Conservation (phyloP, 2,888 invertebrate species). For the Hypena proboscidalis region DNA sequence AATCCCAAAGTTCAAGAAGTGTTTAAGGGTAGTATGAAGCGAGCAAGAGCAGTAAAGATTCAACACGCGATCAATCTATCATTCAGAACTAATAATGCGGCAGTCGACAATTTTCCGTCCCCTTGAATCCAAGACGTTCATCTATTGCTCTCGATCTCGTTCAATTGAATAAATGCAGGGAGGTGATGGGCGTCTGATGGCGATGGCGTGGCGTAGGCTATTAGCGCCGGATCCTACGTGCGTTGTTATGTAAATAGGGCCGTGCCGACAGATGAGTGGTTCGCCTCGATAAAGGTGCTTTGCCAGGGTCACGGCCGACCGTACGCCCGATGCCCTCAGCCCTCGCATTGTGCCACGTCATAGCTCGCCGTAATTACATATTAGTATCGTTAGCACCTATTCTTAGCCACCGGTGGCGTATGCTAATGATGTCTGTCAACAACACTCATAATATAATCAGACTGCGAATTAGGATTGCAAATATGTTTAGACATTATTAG, state of each 20-base stretch:
- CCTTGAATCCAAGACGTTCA: conserved; percentile 62
- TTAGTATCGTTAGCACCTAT: conserved; percentile 31
- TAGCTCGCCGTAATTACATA: conserved; percentile 36
- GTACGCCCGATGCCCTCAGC: conserved; percentile 48
- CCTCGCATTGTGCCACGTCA: conserved; percentile 42
- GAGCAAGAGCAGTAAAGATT: background rate
- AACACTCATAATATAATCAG: conserved; percentile 16
- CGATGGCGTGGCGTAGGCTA: conserved; percentile 59
- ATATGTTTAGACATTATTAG: conserved; percentile 5
- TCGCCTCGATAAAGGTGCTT: conserved; percentile 35
- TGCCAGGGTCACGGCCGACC: conserved; percentile 55
- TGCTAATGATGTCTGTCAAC: conserved; percentile 26
- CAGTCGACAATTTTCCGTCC: conserved; percentile 32
- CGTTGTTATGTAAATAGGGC: conserved; percentile 72
- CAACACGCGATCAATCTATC: conserved; percentile 9
- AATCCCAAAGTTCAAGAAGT: too few relatives aligned
- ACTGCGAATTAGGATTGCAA: conserved; percentile 15
- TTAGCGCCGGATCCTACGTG: conserved; percentile 57
- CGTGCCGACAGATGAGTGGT: conserved; percentile 41
- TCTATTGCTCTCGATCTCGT: conserved; percentile 71
- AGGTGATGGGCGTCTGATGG: too few relatives aligned
- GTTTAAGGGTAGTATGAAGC: background rate
- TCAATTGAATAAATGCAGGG: conserved; percentile 78
- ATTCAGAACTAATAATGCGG: conserved; percentile 14
- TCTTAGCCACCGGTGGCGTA: conserved; percentile 20